Conservation (phyloP, 2,113 vertebrate genomes). For the Tapirus terrestris region DNA sequence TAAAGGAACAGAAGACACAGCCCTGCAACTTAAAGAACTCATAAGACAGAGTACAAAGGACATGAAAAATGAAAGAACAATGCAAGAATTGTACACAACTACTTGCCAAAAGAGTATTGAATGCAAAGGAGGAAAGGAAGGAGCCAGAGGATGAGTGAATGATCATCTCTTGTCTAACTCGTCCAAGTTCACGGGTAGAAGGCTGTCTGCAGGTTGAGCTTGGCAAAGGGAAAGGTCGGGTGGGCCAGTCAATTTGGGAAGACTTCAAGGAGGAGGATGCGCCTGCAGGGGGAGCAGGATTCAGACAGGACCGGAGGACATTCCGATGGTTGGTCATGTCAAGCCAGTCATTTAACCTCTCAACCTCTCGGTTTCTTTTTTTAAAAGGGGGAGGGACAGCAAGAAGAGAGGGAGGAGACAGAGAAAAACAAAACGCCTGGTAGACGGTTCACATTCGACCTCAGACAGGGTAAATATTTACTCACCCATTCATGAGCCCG, state of each 20-base stretch:
- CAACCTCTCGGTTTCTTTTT: conserved; percentile 17
- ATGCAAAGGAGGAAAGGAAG: not conserved
- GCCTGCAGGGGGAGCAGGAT: not conserved
- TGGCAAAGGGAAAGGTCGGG: not conserved
- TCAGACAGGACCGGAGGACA: not conserved
- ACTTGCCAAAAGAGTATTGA: accelerated
- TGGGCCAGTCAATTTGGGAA: not conserved
- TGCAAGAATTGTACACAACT: accelerated
- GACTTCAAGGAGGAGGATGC: not conserved
- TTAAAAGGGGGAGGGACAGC: not conserved
- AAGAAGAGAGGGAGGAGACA: conserved; percentile 51
- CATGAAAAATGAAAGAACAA: not conserved
- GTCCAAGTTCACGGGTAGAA: accelerated
- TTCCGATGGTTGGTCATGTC: not conserved
- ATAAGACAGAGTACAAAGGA: not conserved
- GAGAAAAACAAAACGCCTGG: conserved; percentile 59
- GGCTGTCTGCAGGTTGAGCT: not conserved
- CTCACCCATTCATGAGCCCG: conserved; percentile 71
- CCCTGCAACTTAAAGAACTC: not conserved
- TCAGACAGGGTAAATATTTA: conserved; percentile 82
- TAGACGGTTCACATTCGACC: conserved; percentile 63
- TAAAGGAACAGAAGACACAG: not conserved
- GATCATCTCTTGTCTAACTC: not conserved
- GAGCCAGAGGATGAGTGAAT: not conserved
- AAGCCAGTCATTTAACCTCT: conserved; percentile 33